These are phyloP conservation scores for Acanthiza pusilla DNA, from an alignment of 2,797 vertebrate genomes.

Conservation along the genomic window DNA sequence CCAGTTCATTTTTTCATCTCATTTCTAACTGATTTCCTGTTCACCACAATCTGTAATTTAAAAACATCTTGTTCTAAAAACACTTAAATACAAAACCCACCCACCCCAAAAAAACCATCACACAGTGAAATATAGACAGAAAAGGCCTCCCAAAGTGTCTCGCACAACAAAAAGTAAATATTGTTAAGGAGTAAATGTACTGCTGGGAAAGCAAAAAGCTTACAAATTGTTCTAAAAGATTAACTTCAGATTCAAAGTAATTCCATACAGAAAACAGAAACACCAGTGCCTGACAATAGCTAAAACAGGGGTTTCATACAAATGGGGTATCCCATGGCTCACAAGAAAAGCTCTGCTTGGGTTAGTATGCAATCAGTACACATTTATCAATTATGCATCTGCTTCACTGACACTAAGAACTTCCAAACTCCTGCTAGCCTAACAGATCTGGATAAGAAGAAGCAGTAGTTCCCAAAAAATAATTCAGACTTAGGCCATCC, in stretches of 20 bases:
- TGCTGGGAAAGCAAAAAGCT: not conserved
- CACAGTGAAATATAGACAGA: not conserved
- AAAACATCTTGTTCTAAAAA: not conserved
- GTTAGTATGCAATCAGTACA: not conserved
- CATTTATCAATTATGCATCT: not conserved
- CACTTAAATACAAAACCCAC: not conserved
- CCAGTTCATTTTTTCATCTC: not conserved
- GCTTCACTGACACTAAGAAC: not conserved
- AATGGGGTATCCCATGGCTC: not conserved
- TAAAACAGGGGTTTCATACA: not conserved
- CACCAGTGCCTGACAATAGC: accelerated
- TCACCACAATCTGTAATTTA: not conserved
- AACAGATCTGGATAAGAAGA: not conserved
- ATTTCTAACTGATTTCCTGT: not conserved
- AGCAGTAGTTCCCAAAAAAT: not conserved
- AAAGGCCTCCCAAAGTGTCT: not conserved
- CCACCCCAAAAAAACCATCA: not conserved
- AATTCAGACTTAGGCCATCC: not conserved
- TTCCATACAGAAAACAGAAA: not conserved
- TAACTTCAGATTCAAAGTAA: not conserved
- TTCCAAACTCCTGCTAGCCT: not conserved
- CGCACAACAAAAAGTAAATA: not conserved
- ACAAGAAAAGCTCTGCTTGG: not conserved
- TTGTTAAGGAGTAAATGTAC: not conserved
- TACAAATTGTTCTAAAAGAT: not conserved